phyloP scores from a whole-genome alignment of 1,140 invertebrate genomes.

The Zaprionus africanus region DNA sequence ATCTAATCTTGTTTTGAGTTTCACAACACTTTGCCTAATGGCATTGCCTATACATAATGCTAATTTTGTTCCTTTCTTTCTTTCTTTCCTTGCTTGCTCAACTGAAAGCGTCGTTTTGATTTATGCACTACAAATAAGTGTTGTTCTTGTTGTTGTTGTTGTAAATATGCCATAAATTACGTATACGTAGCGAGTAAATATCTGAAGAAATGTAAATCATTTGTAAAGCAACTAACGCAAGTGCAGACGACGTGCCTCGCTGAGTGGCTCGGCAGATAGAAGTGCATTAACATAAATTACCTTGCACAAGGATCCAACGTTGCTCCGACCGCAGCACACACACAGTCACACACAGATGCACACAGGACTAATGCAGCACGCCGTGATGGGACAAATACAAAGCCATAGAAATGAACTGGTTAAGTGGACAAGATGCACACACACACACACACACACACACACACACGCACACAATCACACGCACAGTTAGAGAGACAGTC shows the following conservation, averaged over 20 bases:
- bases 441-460: conserved; percentile 29
- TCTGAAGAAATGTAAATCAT: conserved; percentile 76
- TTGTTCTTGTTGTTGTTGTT: background rate
- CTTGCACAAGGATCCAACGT: conserved; percentile 65
- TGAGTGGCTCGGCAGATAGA: conserved; percentile 60
- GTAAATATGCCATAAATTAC: conserved; percentile 75
- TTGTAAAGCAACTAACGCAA: conserved; percentile 63
- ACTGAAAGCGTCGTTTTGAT: conserved; percentile 32
- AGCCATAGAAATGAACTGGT: conserved; percentile 75
- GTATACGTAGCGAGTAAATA: conserved; percentile 45
- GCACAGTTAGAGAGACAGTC: conserved; percentile 48
- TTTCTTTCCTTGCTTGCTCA: background rate
- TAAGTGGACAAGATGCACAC: conserved; percentile 66
- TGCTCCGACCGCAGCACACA: conserved; percentile 56
- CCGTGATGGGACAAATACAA: conserved; percentile 62
- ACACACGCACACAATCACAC: conserved; percentile 34
- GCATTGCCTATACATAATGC: conserved; percentile 27
- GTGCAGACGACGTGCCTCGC: conserved; percentile 8
- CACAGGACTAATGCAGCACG: conserved; percentile 40
- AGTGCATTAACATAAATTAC: conserved; percentile 79
- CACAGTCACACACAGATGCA: conserved; percentile 49
- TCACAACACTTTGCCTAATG: conserved; percentile 42
- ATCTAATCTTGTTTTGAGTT: conserved; percentile 55
- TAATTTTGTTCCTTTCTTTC: conserved; percentile 37
- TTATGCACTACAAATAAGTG: conserved; percentile 51